Percentiles rank a stretch among this genome's conserved stretches.
Evolutionary conservation across 2,888 invertebrate genomes (phyloP).

Genomic region (Drosophila infuscata): DNA sequence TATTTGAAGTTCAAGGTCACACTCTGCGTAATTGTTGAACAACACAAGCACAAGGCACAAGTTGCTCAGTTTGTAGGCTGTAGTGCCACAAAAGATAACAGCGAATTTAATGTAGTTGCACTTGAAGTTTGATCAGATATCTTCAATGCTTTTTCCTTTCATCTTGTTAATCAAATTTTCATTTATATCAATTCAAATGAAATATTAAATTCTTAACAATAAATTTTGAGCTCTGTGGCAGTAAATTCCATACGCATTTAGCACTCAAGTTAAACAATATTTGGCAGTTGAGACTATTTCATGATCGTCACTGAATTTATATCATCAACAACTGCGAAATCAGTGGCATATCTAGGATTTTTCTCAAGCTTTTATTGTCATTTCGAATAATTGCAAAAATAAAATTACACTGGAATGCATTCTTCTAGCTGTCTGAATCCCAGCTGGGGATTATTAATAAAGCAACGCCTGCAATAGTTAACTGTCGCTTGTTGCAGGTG

Average conservation of each 20-base stretch:
- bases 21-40: slow-evolving; percentile 25
- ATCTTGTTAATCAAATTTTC: not conserved
- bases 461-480: slow-evolving; percentile 23
- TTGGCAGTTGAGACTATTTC: not conserved
- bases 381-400: slow-evolving; percentile 1
- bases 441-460: slow-evolving; percentile 10
- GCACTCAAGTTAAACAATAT: not conserved
- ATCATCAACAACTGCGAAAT: not conserved
- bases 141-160: not conserved
- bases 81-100: not conserved
- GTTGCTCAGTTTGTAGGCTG: not conserved
- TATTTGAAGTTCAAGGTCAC: slow-evolving; percentile 55
- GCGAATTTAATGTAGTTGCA: not conserved
- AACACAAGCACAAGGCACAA: slow-evolving; percentile 2
- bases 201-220: not conserved
- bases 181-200: too few relatives aligned
- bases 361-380: not conserved
- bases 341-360: not conserved
- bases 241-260: not conserved
- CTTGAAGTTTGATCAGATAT: not conserved
- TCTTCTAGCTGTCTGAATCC: slow-evolving; percentile 11
- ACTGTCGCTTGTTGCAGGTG: not conserved
- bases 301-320: not conserved
- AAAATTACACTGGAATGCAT: slow-evolving; percentile 13
- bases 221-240: not conserved